Percentiles rank a stretch among this genome's conserved stretches.
phyloP scores from a whole-genome alignment of 1,140 invertebrate genomes.

The Drosophila kohkoa region DNA sequence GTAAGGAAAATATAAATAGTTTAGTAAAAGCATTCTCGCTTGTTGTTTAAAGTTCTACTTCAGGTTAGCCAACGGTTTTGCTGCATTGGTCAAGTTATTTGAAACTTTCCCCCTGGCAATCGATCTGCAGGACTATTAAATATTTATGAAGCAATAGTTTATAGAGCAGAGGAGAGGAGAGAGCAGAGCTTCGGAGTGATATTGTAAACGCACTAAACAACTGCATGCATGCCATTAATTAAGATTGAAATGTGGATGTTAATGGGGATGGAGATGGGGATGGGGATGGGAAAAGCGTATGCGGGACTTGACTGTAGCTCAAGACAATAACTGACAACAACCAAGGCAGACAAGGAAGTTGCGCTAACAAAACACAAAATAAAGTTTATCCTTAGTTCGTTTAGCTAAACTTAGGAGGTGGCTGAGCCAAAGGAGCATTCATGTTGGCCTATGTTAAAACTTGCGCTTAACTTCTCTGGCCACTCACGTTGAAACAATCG shows the following conservation, averaged over 20 bases:
- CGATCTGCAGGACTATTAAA: neutral
- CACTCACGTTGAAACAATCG: conserved; percentile 55
- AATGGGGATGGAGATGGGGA: no score
- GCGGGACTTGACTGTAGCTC: neutral
- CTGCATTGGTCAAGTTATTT: no score
- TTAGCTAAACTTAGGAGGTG: conserved; percentile 21
- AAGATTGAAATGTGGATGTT: conserved; percentile 4
- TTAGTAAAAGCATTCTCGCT: no score
- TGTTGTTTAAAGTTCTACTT: no score
- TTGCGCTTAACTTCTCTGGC: conserved; percentile 36
- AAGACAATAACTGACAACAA: conserved; percentile 11
- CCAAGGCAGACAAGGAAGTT: neutral
- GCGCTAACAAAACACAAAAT: conserved; percentile 16
- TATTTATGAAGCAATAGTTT: no score
- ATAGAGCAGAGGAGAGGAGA: neutral
- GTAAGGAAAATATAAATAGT: no score
- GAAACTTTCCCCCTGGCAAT: neutral
- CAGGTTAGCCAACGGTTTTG: no score
- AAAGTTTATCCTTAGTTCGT: conserved; percentile 35
- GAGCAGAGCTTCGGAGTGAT: neutral
- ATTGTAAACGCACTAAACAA: neutral
- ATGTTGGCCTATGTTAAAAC: conserved; percentile 49
- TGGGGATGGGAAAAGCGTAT: neutral
- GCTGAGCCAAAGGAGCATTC: conserved; percentile 45
- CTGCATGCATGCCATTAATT: conserved; percentile 3